These are phyloP conservation scores for Garra rufa DNA, from an alignment of 2,113 vertebrate species.

Conservation along the genomic window DNA sequence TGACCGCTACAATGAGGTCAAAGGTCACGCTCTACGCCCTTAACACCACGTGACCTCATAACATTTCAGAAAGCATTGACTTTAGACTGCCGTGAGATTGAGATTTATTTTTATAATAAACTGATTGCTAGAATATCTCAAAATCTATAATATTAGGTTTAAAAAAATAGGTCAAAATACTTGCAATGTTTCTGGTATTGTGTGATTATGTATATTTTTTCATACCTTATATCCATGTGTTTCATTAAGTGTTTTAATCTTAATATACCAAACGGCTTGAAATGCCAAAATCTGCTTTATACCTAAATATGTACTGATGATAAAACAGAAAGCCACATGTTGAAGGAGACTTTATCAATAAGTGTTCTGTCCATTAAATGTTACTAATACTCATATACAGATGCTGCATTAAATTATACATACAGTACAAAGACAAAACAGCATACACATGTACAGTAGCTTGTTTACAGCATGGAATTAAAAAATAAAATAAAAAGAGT, in stretches of 20 bases:
- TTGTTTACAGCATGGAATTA: too few relatives aligned
- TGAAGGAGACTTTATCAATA: neutral
- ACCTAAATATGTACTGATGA: neutral
- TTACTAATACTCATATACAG: too few relatives aligned
- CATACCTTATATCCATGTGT: too few relatives aligned
- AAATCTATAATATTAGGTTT: neutral
- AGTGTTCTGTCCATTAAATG: too few relatives aligned
- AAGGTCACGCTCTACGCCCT: neutral
- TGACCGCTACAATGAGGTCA: conserved; percentile 32
- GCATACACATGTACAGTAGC: neutral
- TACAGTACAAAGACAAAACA: neutral
- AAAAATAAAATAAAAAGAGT: too few relatives aligned
- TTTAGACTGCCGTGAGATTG: neutral
- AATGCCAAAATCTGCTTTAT: neutral
- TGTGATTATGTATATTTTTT: too few relatives aligned
- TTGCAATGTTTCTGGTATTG: too few relatives aligned
- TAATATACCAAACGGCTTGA: too few relatives aligned
- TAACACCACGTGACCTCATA: neutral
- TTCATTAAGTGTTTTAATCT: too few relatives aligned
- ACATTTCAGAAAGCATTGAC: neutral
- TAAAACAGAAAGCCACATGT: neutral
- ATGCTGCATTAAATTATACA: too few relatives aligned
- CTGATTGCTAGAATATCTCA: neutral
- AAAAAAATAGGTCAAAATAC: neutral
- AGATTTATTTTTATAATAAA: neutral